Conservation (phyloP, 1,140 invertebrate genomes). For the Steinernema feltiae region DNA sequence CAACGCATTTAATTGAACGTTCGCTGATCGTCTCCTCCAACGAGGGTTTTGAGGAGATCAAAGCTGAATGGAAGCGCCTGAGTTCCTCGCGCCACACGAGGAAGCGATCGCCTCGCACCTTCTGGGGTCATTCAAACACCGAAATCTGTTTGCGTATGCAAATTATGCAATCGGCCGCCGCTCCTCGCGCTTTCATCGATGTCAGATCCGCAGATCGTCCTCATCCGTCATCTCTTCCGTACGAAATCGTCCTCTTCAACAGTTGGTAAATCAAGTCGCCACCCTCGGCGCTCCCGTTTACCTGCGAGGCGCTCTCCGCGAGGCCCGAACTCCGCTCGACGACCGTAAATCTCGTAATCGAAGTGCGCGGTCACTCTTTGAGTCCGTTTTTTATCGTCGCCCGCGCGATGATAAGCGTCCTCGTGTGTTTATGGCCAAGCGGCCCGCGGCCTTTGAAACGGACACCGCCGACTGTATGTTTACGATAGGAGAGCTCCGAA, state of each 20-base stretch:
- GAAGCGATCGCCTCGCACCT: no score
- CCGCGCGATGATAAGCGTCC: not conserved
- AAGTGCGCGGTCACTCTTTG: not conserved
- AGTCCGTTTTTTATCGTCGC: not conserved
- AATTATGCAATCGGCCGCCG: not conserved
- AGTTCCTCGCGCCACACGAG: no score
- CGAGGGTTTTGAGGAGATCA: no score
- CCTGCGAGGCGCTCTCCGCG: not conserved
- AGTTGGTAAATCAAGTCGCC: conserved; percentile 7
- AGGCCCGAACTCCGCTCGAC: not conserved
- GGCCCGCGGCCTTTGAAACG: not conserved
- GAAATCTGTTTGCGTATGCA: not conserved
- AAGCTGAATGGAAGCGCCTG: no score
- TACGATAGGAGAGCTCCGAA: not conserved
- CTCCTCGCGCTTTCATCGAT: not conserved
- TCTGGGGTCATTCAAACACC: no score
- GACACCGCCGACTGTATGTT: conserved; percentile 9
- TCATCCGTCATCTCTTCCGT: not conserved
- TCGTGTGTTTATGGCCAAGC: not conserved
- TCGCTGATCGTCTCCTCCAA: no score
- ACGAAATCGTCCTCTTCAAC: not conserved
- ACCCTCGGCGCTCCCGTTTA: not conserved
- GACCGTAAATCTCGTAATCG: not conserved
- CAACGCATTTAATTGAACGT: no score
- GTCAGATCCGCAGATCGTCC: not conserved